Conservation (phyloP, 2,888 invertebrate species). For the Sphaerophoria rueppellii region DNA sequence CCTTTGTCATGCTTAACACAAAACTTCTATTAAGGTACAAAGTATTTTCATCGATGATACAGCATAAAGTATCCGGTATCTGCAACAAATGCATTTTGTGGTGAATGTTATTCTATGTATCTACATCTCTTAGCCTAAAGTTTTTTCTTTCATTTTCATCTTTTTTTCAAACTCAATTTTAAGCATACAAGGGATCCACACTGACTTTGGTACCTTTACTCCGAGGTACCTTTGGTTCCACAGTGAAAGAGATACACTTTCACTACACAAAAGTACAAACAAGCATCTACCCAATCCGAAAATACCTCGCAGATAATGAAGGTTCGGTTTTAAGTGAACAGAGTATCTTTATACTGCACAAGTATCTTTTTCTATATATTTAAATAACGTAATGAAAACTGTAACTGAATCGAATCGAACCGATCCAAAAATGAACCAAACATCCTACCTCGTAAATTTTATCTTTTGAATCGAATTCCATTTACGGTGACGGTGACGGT, state of each 20-base stretch:
- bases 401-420: conserved; percentile 49
- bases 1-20: conserved; percentile 25
- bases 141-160: conserved; percentile 2
- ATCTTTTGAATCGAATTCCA: conserved; percentile 66
- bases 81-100: conserved; percentile 58
- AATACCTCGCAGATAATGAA: conserved; percentile 12
- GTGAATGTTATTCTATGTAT: conserved; percentile 63
- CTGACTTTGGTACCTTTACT: conserved; percentile 20
- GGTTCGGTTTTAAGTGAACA: conserved; percentile 29
- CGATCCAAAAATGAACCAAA: conserved; percentile 36
- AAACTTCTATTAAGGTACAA: conserved; percentile 13
- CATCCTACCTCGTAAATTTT: conserved; percentile 42
- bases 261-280: conserved; percentile 31
- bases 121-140: conserved; percentile 56
- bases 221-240: neutral
- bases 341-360: neutral
- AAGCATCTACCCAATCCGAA: conserved; percentile 14
- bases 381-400: conserved; percentile 38
- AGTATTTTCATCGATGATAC: conserved; percentile 2
- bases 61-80: neutral
- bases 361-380: neutral
- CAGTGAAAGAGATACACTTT: conserved; percentile 49
- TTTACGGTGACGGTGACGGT: conserved; percentile 41
- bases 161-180: conserved; percentile 46
- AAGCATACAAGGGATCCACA: conserved; percentile 60